phyloP scores from a whole-genome alignment of 2,113 vertebrate genomes.

The Talpa occidentalis region DNA sequence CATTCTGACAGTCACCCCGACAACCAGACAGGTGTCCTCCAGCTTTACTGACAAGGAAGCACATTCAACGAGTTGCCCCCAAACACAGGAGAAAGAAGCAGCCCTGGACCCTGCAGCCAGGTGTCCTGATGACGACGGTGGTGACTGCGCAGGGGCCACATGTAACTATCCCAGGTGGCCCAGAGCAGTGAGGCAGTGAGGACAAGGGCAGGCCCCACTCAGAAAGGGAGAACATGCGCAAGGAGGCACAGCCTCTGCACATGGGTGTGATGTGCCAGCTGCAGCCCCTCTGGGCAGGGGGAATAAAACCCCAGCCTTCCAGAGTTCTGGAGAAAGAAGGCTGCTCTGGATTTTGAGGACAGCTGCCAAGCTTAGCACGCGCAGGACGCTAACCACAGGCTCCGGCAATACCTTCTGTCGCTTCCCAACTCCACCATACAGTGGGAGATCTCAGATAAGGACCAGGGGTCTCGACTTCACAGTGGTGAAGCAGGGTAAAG shows the following conservation, averaged over 20 bases:
- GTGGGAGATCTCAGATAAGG: fast-evolving
- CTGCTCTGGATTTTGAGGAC: background rate
- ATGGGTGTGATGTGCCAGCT: fast-evolving
- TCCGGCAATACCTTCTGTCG: background rate
- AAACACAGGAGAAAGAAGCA: background rate
- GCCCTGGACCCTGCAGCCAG: fast-evolving
- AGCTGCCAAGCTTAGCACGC: fast-evolving
- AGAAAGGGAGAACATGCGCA: no score
- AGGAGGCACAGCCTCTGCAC: no score
- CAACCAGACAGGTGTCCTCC: background rate
- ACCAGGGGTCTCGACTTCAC: background rate
- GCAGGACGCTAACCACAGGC: fast-evolving
- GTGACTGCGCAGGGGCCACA: no score
- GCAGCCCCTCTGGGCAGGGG: background rate
- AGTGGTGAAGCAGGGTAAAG: background rate
- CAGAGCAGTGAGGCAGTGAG: background rate
- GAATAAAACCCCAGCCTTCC: background rate
- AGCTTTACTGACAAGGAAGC: background rate
- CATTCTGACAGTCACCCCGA: background rate
- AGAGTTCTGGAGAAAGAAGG: background rate
- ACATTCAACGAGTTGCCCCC: background rate
- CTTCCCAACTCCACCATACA: background rate
- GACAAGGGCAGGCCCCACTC: fast-evolving
- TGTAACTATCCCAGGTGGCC: background rate
- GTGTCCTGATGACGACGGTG: fast-evolving